phyloP scores from a whole-genome alignment of 2,113 vertebrate species.

The Cnemophilus loriae region DNA sequence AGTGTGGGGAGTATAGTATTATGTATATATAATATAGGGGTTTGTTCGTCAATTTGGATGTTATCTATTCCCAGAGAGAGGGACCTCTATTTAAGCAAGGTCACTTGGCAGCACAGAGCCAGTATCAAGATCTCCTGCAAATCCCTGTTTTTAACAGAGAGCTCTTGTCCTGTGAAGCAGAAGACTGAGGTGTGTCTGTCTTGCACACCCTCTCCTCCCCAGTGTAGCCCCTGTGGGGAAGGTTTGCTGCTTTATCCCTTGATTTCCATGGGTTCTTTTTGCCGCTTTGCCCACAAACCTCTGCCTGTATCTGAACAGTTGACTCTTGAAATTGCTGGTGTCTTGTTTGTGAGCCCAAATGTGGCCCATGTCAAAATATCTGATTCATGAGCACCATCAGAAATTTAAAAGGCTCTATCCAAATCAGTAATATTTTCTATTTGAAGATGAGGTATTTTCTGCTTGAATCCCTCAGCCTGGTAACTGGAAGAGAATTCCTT shows the following conservation, averaged over 20 bases:
- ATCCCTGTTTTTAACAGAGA: background rate
- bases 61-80: background rate
- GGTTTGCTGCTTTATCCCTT: background rate
- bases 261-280: background rate
- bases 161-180: background rate
- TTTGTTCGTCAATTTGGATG: background rate
- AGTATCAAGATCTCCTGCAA: background rate
- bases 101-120: background rate
- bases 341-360: background rate
- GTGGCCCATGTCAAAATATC: background rate
- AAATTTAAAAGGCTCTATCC: background rate
- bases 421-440: background rate
- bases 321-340: background rate
- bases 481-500: background rate
- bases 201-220: background rate
- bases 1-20: background rate
- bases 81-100: background rate
- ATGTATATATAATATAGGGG: background rate
- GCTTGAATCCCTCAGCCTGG: background rate
- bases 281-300: background rate
- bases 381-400: background rate
- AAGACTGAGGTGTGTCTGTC: background rate
- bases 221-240: accelerated
- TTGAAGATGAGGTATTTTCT: background rate
- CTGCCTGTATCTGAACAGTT: background rate